These are phyloP conservation scores for Scaptomyza flava DNA, from an alignment of 2,888 invertebrate genomes.

Conservation along the genomic window DNA sequence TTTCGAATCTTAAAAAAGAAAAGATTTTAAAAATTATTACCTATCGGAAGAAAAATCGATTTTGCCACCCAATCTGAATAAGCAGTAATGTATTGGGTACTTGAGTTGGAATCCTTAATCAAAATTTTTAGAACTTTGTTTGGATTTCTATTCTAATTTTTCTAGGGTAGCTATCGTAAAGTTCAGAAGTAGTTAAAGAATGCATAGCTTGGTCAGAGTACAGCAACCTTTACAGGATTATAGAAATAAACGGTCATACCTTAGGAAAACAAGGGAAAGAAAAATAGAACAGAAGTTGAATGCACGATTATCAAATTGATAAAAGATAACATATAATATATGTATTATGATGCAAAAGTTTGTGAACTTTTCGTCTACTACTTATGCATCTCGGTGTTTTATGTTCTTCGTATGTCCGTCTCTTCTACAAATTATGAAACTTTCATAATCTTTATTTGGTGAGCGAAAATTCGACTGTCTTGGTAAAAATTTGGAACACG, in stretches of 20 bases:
- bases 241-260: too few species aligned
- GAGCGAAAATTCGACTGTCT: conserved; percentile 1
- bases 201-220: too few species aligned
- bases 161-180: too few species aligned
- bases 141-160: too few species aligned
- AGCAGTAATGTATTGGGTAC: not conserved
- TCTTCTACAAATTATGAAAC: not conserved
- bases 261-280: too few species aligned
- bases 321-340: too few species aligned
- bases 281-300: too few species aligned
- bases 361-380: not conserved
- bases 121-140: too few species aligned
- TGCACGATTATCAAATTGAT: too few species aligned
- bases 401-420: not conserved
- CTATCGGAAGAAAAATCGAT: not conserved
- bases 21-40: not conserved
- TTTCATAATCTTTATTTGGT: not conserved
- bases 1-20: not conserved
- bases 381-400: not conserved
- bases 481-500: conserved; percentile 28
- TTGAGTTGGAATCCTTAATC: not conserved
- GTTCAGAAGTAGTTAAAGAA: too few species aligned
- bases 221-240: too few species aligned
- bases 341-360: not conserved
- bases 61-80: too few species aligned